phyloP scores from a whole-genome alignment of 2,113 vertebrate species.

The Taxidea taxus region DNA sequence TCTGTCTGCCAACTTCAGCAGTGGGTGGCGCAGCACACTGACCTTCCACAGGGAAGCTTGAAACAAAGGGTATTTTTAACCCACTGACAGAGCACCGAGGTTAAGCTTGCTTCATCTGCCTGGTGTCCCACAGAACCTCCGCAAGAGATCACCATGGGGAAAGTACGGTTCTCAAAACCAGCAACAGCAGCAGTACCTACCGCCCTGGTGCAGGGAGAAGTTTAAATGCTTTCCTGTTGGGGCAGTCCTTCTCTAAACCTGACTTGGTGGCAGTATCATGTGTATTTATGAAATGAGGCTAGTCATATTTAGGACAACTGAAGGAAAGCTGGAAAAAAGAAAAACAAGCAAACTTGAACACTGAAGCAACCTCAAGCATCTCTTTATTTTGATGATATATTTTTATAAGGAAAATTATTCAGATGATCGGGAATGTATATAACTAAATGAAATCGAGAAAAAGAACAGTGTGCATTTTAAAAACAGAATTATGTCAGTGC shows the following conservation, averaged over 20 bases:
- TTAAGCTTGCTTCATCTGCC: slow-evolving; percentile 78
- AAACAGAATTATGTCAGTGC: slow-evolving; percentile 80
- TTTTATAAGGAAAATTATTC: slow-evolving; percentile 83
- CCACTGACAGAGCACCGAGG: slow-evolving; percentile 73
- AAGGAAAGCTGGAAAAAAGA: slow-evolving; percentile 86
- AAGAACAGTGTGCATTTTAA: slow-evolving; percentile 79
- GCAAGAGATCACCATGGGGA: slow-evolving; percentile 67
- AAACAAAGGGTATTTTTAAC: slow-evolving; percentile 67
- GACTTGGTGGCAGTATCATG: slow-evolving; percentile 77
- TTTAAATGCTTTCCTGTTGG: slow-evolving; percentile 77
- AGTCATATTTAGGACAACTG: slow-evolving; percentile 83
- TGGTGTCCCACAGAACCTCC: slow-evolving; percentile 78
- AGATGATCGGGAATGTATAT: slow-evolving; percentile 82
- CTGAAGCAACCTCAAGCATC: slow-evolving; percentile 88
- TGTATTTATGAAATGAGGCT: slow-evolving; percentile 84
- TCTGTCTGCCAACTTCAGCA: slow-evolving; percentile 77
- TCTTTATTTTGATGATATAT: slow-evolving; percentile 84
- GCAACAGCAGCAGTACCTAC: slow-evolving; percentile 75
- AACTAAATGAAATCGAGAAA: slow-evolving; percentile 79
- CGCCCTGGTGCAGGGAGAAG: slow-evolving; percentile 72
- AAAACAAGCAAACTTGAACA: slow-evolving; percentile 85
- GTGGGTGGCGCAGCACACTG: slow-evolving; percentile 78
- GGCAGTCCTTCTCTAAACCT: slow-evolving; percentile 78
- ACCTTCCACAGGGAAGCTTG: slow-evolving; percentile 71
- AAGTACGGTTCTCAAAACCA: slow-evolving; percentile 76